Conservation (phyloP, 1,140 invertebrate species). For the Panulirus ornatus region DNA sequence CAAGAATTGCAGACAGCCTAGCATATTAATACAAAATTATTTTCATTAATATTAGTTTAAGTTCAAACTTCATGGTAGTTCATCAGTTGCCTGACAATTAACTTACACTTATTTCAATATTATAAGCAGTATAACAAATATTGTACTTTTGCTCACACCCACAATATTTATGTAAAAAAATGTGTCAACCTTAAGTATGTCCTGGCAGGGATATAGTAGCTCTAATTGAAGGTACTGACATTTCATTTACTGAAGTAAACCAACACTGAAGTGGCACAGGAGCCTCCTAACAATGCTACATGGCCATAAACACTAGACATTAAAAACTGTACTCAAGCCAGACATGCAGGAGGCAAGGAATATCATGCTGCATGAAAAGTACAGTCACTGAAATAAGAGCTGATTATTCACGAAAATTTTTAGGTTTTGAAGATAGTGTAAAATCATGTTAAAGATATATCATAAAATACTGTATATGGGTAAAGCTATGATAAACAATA, state of each 20-base stretch:
- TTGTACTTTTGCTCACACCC: conserved; percentile 29
- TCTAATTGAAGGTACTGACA: neutral
- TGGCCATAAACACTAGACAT: neutral
- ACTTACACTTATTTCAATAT: neutral
- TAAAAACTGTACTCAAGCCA: neutral
- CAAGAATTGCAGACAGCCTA: conserved; percentile 19
- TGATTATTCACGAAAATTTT: neutral
- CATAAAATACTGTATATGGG: no score
- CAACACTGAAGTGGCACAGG: neutral
- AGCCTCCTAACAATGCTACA: neutral
- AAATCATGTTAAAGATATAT: neutral
- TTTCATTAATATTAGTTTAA: conserved; percentile 1
- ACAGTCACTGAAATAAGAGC: neutral
- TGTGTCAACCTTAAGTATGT: neutral
- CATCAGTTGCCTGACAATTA: neutral
- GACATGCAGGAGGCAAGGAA: neutral
- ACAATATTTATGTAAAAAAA: neutral
- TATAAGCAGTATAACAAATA: conserved; percentile 32
- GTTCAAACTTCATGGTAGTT: conserved; percentile 1
- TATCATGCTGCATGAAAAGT: neutral
- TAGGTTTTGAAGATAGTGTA: neutral
- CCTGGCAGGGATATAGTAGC: neutral
- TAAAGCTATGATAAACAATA: no score
- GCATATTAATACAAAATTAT: conserved; percentile 5
- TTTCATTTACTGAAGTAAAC: neutral